Evolutionary conservation across 2,888 invertebrate genomes (phyloP).

Genomic region (Galeruca laticollis): DNA sequence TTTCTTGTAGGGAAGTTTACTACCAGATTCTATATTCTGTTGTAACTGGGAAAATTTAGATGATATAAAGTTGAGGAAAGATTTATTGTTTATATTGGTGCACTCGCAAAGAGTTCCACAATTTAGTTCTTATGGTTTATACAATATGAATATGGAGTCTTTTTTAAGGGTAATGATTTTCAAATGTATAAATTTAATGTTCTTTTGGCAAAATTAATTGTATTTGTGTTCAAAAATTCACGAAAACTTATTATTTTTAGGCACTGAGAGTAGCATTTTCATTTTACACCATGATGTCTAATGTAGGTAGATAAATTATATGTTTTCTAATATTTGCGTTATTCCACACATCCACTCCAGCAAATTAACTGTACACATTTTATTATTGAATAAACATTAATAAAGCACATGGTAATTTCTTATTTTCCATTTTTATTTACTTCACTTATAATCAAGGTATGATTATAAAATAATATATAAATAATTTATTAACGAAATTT

Average conservation of each 20-base stretch:
- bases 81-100: constrained; percentile 10
- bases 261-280: neutral
- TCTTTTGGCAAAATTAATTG: too few species aligned
- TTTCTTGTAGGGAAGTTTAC: constrained; percentile 17
- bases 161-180: constrained; percentile 12
- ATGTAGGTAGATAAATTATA: neutral
- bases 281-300: neutral
- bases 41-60: constrained; percentile 18
- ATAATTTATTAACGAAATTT: neutral
- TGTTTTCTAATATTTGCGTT: too few species aligned
- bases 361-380: neutral
- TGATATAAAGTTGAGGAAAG: constrained; percentile 6
- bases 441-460: too few species aligned
- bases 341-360: neutral
- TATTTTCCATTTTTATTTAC: too few species aligned
- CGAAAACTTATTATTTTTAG: neutral
- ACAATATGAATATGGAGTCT: constrained; percentile 20
- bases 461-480: neutral
- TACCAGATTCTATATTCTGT: constrained; percentile 15
- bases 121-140: constrained; percentile 18
- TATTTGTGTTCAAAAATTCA: too few species aligned
- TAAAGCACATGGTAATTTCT: neutral
- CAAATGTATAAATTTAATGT: too few species aligned
- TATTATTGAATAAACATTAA: neutral
- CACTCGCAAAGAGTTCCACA: constrained; percentile 20